These are phyloP conservation scores for Acestrorhynchus altus DNA, from an alignment of 2,797 vertebrate genomes.

Conservation along the genomic window DNA sequence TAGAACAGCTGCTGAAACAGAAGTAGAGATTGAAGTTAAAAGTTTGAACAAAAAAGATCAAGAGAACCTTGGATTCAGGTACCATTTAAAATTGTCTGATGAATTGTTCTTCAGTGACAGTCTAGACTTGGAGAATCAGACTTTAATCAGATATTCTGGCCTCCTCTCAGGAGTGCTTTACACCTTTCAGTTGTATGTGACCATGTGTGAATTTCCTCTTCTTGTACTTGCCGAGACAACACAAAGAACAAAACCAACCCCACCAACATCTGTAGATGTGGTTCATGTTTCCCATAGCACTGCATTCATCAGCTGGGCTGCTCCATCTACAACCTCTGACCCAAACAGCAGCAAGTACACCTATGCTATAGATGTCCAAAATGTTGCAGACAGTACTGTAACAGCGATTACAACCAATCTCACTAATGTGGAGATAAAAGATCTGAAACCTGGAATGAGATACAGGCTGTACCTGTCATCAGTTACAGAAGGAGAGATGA, in stretches of 20 bases:
- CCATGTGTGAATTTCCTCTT: conserved; percentile 26
- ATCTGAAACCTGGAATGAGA: neutral
- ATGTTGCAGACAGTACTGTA: neutral
- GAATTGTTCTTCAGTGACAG: conserved; percentile 25
- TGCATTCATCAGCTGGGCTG: conserved; percentile 14
- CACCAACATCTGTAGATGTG: conserved; percentile 8
- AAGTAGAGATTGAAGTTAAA: conserved; percentile 9
- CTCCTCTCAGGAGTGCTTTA: conserved; percentile 35
- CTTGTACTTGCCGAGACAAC: conserved; percentile 3
- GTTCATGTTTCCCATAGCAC: neutral
- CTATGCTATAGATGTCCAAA: neutral
- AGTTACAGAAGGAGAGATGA: conserved; percentile 10
- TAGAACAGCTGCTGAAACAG: neutral
- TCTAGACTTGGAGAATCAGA: conserved; percentile 1
- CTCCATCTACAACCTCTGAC: conserved; percentile 18
- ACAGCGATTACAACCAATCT: neutral
- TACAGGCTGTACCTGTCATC: conserved; percentile 24
- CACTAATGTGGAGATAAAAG: neutral
- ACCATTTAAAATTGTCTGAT: conserved; percentile 30
- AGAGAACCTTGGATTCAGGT: neutral
- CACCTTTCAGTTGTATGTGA: conserved; percentile 20
- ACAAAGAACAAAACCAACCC: conserved; percentile 4
- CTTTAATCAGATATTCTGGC: neutral
- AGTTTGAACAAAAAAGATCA: too few species aligned
- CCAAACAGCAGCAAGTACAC: conserved; percentile 21